Evolutionary conservation across 2,113 vertebrate species (phyloP).

Genomic region (Lasiurus cinereus): DNA sequence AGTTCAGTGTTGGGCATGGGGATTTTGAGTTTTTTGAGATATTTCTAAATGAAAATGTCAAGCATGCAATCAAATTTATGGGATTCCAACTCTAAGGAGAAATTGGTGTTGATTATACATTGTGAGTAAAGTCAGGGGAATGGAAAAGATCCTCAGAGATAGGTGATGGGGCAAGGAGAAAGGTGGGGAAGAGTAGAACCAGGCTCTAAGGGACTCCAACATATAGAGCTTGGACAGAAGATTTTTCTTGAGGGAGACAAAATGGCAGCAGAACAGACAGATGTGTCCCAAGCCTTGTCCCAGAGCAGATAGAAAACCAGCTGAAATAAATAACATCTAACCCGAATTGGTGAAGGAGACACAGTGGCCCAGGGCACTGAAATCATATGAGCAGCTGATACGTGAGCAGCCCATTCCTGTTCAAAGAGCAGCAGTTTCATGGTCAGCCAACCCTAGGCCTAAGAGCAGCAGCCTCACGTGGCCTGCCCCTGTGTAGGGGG

Average conservation of each 20-base stretch:
- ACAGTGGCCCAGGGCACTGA: no score
- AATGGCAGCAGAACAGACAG: no score
- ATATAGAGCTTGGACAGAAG: not conserved
- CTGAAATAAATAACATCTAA: no score
- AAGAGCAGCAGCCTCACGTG: no score
- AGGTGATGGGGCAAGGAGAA: not conserved
- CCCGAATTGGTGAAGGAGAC: no score
- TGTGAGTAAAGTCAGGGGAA: not conserved
- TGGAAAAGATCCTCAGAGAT: not conserved
- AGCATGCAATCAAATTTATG: not conserved
- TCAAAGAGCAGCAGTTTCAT: no score
- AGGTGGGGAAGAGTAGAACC: not conserved
- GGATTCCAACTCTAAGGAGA: not conserved
- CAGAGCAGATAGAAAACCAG: no score
- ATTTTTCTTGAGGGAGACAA: not conserved
- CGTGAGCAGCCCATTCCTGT: no score
- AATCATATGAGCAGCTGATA: no score
- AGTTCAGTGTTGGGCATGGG: not conserved
- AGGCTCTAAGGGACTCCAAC: not conserved
- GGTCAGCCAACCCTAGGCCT: no score
- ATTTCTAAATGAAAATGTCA: not conserved
- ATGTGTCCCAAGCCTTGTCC: no score
- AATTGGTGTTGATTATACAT: not conserved
- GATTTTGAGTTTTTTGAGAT: slow-evolving; percentile 4
- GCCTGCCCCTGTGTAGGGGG: no score